Conservation (phyloP, 2,797 vertebrate species). For the Geotrypetes seraphini region DNA sequence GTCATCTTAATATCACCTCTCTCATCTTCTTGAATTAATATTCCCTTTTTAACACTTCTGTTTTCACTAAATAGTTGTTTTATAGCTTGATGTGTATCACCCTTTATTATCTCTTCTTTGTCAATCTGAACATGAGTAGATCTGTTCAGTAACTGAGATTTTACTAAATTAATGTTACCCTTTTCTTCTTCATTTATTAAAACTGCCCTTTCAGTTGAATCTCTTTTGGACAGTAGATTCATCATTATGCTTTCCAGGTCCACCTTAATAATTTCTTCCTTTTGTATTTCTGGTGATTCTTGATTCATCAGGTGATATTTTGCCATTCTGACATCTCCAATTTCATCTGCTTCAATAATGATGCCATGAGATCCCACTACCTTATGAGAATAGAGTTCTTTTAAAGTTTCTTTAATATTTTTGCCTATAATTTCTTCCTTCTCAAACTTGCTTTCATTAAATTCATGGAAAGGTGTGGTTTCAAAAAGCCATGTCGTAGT, state of each 20-base stretch:
- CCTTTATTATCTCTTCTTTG: slow-evolving; percentile 72
- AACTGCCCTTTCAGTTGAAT: slow-evolving; percentile 53
- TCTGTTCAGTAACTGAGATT: slow-evolving; percentile 71
- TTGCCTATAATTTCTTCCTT: slow-evolving; percentile 78
- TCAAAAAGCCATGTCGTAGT: slow-evolving; percentile 88
- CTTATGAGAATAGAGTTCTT: slow-evolving; percentile 74
- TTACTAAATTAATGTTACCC: slow-evolving; percentile 71
- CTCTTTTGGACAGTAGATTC: slow-evolving; percentile 68
- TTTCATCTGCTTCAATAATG: slow-evolving; percentile 80
- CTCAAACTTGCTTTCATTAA: slow-evolving; percentile 65
- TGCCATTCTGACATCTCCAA: slow-evolving; percentile 84
- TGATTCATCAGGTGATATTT: slow-evolving; percentile 86
- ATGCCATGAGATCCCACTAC: slow-evolving; percentile 77
- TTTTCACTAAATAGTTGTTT: slow-evolving; percentile 63
- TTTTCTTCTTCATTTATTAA: slow-evolving; percentile 74
- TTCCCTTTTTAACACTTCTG: slow-evolving; percentile 62
- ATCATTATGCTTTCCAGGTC: slow-evolving; percentile 81
- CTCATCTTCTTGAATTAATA: slow-evolving; percentile 87
- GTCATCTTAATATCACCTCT: slow-evolving; percentile 84
- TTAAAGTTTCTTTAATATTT: slow-evolving; percentile 78
- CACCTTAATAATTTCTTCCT: slow-evolving; percentile 73
- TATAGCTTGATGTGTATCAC: slow-evolving; percentile 77
- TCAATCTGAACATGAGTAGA: slow-evolving; percentile 50
- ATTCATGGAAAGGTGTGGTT: slow-evolving; percentile 78
- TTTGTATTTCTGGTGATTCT: slow-evolving; percentile 75